Evolutionary conservation across 92 coral and sea anemone genomes (phyloP).

Genomic region (Parazoanthus swiftii): DNA sequence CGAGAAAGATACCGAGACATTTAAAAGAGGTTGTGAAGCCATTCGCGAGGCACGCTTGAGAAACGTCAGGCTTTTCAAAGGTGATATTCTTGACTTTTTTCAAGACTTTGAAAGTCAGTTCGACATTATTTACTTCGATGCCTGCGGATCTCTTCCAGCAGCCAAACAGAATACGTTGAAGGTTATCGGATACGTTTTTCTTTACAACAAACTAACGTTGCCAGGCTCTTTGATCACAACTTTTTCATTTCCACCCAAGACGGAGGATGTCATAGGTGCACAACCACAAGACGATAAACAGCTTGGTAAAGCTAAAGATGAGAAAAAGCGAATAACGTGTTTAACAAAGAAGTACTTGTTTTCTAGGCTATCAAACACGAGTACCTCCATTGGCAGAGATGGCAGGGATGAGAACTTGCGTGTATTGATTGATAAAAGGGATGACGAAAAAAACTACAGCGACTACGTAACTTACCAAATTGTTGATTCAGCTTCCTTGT

Average conservation of each 20-base stretch:
- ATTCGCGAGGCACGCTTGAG: not conserved
- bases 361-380: no score
- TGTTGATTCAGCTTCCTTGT: conserved; percentile 46
- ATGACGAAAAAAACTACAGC: conserved; percentile 32
- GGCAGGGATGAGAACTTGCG: no score
- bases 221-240: conserved; percentile 40
- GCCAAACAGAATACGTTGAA: conserved; percentile 42
- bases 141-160: conserved; percentile 54
- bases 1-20: conserved; percentile 40
- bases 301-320: not conserved
- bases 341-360: conserved; percentile 32
- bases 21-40: conserved; percentile 7
- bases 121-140: conserved; percentile 62
- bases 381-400: no score
- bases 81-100: conserved; percentile 25
- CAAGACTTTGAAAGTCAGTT: conserved; percentile 39
- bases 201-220: conserved; percentile 38
- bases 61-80: conserved; percentile 41
- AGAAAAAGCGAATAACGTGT: conserved; percentile 11
- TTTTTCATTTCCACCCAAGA: conserved; percentile 52
- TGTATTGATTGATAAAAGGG: no score
- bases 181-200: conserved; percentile 45
- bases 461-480: conserved; percentile 54
- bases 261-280: no score
- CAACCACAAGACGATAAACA: no score